phyloP scores from a whole-genome alignment of 2,797 vertebrate genomes.

The Danio choprae region DNA sequence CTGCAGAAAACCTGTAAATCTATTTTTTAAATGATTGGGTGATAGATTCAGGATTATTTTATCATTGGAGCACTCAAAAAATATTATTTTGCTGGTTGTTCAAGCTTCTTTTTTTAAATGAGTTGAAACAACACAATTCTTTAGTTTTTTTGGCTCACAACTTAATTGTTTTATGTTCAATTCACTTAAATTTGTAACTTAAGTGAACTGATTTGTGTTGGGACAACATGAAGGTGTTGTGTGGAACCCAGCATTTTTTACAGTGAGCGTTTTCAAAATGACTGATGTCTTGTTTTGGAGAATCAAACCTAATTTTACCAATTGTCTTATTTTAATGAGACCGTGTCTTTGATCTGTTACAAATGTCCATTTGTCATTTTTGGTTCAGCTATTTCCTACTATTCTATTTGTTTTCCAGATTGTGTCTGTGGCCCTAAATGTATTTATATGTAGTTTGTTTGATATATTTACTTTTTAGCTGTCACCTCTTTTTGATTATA shows the following conservation, averaged over 20 bases:
- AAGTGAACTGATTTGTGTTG: too few species aligned
- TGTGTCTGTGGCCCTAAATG: background rate
- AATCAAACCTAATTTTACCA: conserved; percentile 5
- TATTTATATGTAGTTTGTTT: conserved; percentile 11
- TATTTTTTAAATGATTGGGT: background rate
- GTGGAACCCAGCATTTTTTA: too few species aligned
- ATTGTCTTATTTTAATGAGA: conserved; percentile 6
- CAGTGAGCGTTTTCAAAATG: background rate
- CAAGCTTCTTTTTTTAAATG: too few species aligned
- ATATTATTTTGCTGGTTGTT: too few species aligned
- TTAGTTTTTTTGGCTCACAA: too few species aligned
- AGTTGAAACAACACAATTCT: too few species aligned
- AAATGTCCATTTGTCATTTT: background rate
- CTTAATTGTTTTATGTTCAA: too few species aligned
- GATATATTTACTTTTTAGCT: background rate
- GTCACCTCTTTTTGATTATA: conserved; percentile 8
- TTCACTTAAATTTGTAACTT: too few species aligned
- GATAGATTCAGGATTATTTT: background rate
- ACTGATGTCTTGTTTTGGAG: background rate
- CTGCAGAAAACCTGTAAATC: background rate
- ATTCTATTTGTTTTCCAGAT: conserved; percentile 3
- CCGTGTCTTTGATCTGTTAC: background rate
- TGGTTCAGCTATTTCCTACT: background rate
- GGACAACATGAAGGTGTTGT: too few species aligned
- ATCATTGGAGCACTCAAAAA: too few species aligned